Evolutionary conservation across 2,113 vertebrate species (phyloP).

Genomic region (Phyllostomus discolor): DNA sequence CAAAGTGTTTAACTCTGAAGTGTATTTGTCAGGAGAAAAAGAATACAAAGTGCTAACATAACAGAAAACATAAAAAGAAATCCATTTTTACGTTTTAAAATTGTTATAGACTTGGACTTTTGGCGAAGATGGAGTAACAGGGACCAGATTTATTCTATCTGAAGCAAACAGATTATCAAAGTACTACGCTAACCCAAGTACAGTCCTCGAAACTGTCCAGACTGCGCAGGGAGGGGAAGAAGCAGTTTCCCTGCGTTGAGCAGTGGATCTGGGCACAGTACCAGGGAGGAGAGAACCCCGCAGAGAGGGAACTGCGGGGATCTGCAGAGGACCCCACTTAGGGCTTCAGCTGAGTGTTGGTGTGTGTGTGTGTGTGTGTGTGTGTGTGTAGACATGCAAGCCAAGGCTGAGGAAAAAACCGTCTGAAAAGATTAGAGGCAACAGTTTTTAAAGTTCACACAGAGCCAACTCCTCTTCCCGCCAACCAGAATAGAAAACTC

Average conservation of each 20-base stretch:
- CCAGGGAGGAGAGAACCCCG: background rate
- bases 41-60: background rate
- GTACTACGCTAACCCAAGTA: background rate
- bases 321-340: background rate
- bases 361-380: no score
- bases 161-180: constrained; percentile 6
- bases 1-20: background rate
- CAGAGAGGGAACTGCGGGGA: background rate
- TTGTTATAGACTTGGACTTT: background rate
- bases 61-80: constrained; percentile 1
- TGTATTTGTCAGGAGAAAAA: background rate
- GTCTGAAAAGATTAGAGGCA: background rate
- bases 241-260: background rate
- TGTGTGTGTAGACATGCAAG: background rate
- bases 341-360: background rate
- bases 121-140: background rate
- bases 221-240: background rate
- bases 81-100: background rate
- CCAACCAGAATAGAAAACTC: background rate
- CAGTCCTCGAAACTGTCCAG: background rate
- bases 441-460: background rate
- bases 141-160: background rate
- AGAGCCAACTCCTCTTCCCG: background rate
- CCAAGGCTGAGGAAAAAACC: background rate
- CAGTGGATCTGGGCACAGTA: background rate